A percentile compares a stretch with the other conserved stretches of the same genome.
Conservation (phyloP, 2,113 vertebrate genomes). For the Sciurus niger region DNA sequence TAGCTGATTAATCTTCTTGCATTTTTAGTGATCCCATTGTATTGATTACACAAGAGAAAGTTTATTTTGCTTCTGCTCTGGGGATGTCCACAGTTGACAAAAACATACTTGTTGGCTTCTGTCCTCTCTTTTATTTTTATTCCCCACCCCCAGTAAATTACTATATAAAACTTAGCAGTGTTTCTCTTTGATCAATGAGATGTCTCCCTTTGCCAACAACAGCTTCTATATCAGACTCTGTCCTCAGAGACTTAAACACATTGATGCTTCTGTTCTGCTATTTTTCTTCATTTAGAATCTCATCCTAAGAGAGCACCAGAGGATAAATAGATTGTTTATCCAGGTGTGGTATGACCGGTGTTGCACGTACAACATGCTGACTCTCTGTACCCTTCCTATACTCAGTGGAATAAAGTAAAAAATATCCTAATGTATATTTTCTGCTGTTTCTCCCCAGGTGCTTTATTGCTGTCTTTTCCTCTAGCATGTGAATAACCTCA, state of each 20-base stretch:
- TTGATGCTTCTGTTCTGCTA: conserved; percentile 63
- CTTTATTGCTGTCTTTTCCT: conserved; percentile 20
- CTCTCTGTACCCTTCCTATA: conserved; percentile 41
- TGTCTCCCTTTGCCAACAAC: conserved; percentile 9
- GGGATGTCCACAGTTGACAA: conserved; percentile 51
- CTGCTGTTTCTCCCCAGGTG: neutral
- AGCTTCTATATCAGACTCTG: conserved; percentile 64
- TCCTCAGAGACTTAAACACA: conserved; percentile 69
- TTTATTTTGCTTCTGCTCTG: conserved; percentile 26
- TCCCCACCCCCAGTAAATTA: neutral
- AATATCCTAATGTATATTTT: conserved; percentile 45
- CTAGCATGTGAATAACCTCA: conserved; percentile 15
- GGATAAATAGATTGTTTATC: conserved; percentile 72
- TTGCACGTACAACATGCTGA: conserved; percentile 32
- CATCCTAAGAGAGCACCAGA: conserved; percentile 31
- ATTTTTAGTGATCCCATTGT: conserved; percentile 27
- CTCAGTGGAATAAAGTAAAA: conserved; percentile 23
- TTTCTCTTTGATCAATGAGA: conserved; percentile 76
- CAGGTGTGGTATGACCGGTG: conserved; percentile 20
- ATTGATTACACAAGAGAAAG: neutral
- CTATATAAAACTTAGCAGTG: neutral
- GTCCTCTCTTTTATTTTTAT: conserved; percentile 64
- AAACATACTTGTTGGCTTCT: neutral
- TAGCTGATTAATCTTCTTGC: neutral
- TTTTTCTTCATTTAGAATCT: conserved; percentile 81